Evolutionary conservation across 2,888 invertebrate species (phyloP).

Genomic region (Platycheirus albimanus): DNA sequence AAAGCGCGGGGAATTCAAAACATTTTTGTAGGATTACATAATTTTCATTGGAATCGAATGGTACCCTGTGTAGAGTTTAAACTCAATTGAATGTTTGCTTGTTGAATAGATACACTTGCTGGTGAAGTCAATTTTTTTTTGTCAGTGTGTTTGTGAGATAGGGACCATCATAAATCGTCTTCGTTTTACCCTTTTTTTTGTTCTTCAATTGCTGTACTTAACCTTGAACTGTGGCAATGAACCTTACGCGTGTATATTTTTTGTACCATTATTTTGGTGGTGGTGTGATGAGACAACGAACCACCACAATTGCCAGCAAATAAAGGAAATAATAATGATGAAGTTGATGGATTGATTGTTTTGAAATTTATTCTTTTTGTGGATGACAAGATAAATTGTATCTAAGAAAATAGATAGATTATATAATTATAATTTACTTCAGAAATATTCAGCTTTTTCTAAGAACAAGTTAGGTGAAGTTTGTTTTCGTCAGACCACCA

Average conservation of each 20-base stretch:
- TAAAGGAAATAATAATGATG: slow-evolving; percentile 9
- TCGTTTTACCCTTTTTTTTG: slow-evolving; percentile 38
- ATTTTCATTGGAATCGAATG: neutral
- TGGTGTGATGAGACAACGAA: slow-evolving; percentile 4
- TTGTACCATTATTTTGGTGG: slow-evolving; percentile 3
- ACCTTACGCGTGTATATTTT: slow-evolving; percentile 39
- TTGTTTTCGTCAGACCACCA: too few species aligned
- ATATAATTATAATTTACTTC: too few species aligned
- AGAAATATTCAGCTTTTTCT: too few species aligned
- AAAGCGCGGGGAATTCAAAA: neutral
- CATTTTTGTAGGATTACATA: slow-evolving; percentile 40
- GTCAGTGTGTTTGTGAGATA: slow-evolving; percentile 11
- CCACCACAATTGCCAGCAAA: neutral
- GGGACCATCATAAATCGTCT: slow-evolving; percentile 35
- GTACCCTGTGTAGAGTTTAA: neutral
- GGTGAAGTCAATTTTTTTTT: neutral
- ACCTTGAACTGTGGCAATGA: slow-evolving; percentile 69
- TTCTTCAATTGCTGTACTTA: slow-evolving; percentile 42
- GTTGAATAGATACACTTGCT: neutral
- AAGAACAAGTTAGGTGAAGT: too few species aligned
- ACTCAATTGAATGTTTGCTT: neutral
- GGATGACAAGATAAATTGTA: neutral
- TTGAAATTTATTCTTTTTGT: neutral
- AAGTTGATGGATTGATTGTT: slow-evolving; percentile 45
- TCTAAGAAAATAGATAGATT: too few species aligned